A percentile compares a stretch with the other conserved stretches of the same genome.
Conservation (phyloP, 2,888 invertebrate species). For the Scrobipalpa costella region DNA sequence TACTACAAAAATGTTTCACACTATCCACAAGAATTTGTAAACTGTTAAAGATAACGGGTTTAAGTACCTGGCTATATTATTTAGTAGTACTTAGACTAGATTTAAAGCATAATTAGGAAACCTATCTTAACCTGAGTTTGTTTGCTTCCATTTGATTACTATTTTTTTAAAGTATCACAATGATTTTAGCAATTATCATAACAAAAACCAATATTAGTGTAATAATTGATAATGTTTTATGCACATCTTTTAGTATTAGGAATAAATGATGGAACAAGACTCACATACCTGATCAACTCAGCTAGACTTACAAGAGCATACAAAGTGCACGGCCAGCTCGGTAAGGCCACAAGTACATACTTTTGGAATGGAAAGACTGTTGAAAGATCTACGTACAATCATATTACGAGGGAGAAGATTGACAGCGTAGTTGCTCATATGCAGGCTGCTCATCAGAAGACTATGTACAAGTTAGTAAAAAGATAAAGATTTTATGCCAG, state of each 20-base stretch:
- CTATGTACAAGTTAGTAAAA: slow-evolving; percentile 89
- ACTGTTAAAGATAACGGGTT: too few relatives aligned
- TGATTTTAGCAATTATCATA: not conserved
- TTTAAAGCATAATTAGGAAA: too few relatives aligned
- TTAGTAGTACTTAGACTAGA: too few relatives aligned
- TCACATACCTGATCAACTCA: slow-evolving; percentile 79
- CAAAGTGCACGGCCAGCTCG: slow-evolving; percentile 87
- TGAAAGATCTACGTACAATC: slow-evolving; percentile 85
- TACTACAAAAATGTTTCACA: too few relatives aligned
- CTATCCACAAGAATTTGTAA: too few relatives aligned
- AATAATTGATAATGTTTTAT: not conserved
- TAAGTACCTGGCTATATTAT: too few relatives aligned
- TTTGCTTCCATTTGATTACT: too few relatives aligned
- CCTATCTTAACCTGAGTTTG: too few relatives aligned
- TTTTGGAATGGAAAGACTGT: slow-evolving; percentile 86
- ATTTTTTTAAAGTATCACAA: too few relatives aligned
- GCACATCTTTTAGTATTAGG: slow-evolving; percentile 83
- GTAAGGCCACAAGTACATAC: slow-evolving; percentile 87
- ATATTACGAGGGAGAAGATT: slow-evolving; percentile 85
- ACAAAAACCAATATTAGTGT: not conserved
- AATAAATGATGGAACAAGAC: slow-evolving; percentile 83
- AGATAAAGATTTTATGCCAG: not conserved
- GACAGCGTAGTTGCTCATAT: slow-evolving; percentile 88
- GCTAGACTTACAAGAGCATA: slow-evolving; percentile 85
- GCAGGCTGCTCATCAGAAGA: slow-evolving; percentile 92